phyloP scores from a whole-genome alignment of 1,140 invertebrate species.

The Cherax quadricarinatus region DNA sequence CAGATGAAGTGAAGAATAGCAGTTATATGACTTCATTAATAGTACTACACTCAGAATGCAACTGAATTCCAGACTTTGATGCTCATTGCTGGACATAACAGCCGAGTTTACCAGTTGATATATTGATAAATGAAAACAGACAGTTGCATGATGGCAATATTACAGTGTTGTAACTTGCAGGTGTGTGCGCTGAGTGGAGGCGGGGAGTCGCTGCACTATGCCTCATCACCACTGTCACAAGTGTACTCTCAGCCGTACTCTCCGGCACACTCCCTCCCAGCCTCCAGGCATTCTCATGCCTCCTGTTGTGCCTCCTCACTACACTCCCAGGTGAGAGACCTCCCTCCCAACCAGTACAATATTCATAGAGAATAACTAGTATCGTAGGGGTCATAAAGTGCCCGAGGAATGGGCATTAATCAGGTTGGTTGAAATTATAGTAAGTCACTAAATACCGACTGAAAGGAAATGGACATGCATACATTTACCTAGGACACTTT shows the following conservation, averaged over 20 bases:
- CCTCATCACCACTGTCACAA: constrained; percentile 69
- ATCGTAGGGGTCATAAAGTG: too few relatives aligned
- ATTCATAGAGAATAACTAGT: too few relatives aligned
- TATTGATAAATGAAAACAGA: background rate
- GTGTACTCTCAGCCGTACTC: constrained; percentile 70
- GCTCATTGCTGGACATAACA: background rate
- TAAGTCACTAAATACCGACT: too few relatives aligned
- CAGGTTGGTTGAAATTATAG: too few relatives aligned
- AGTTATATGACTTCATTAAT: too few relatives aligned
- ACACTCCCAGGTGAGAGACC: constrained; percentile 62
- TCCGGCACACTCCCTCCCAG: constrained; percentile 62
- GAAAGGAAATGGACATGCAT: too few relatives aligned
- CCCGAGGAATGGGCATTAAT: too few relatives aligned
- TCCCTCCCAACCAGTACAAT: background rate
- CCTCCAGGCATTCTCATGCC: constrained; percentile 59
- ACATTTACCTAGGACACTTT: too few relatives aligned
- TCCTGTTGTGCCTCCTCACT: constrained; percentile 68
- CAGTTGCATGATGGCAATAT: background rate
- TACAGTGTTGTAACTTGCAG: constrained; percentile 16
- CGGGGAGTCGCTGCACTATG: constrained; percentile 69
- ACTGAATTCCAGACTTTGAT: background rate
- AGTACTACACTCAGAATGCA: background rate
- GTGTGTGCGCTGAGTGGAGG: constrained; percentile 35
- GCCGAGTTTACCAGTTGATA: background rate
- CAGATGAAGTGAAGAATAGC: too few relatives aligned